Evolutionary conservation across 2,888 invertebrate genomes (phyloP).

Genomic region (Sphaerophoria taeniata): DNA sequence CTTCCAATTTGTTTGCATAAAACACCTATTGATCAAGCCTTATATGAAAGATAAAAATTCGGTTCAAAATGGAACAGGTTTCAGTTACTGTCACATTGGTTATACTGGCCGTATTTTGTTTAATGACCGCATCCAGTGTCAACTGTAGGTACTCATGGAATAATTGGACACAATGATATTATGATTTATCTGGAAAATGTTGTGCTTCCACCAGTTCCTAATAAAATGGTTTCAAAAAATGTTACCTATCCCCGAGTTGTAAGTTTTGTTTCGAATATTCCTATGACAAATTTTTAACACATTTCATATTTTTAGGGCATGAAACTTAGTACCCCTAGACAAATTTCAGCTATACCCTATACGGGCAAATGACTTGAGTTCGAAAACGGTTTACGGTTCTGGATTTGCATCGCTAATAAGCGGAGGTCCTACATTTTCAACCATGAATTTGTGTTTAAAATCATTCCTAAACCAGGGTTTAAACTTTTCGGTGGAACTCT

Average conservation of each 20-base stretch:
- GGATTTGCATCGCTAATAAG: slow-evolving; percentile 5
- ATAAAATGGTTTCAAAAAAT: slow-evolving; percentile 12
- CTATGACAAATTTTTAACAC: too few relatives aligned
- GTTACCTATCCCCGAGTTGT: slow-evolving; percentile 7
- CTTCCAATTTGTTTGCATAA: too few relatives aligned
- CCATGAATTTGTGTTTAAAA: background rate
- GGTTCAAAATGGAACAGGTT: slow-evolving; percentile 20
- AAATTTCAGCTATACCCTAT: slow-evolving; percentile 5
- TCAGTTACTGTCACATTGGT: slow-evolving; percentile 2
- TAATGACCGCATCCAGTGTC: background rate
- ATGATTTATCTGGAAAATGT: background rate
- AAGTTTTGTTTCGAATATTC: background rate
- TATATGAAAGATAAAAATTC: background rate
- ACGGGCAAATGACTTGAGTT: slow-evolving; percentile 11
- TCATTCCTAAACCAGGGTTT: background rate
- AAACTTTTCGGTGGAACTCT: too few relatives aligned
- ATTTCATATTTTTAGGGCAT: too few relatives aligned
- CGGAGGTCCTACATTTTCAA: background rate
- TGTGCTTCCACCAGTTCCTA: background rate
- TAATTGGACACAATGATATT: background rate
- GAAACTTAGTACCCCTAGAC: background rate
- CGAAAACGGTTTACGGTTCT: slow-evolving; percentile 5
- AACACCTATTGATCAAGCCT: too few relatives aligned
- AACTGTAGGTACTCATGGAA: background rate
- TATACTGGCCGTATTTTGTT: background rate